Evolutionary conservation across 2,888 invertebrate species (phyloP), one percentile per base, ranked within the genome.

Genomic region (Embidobia sp.): DNA sequence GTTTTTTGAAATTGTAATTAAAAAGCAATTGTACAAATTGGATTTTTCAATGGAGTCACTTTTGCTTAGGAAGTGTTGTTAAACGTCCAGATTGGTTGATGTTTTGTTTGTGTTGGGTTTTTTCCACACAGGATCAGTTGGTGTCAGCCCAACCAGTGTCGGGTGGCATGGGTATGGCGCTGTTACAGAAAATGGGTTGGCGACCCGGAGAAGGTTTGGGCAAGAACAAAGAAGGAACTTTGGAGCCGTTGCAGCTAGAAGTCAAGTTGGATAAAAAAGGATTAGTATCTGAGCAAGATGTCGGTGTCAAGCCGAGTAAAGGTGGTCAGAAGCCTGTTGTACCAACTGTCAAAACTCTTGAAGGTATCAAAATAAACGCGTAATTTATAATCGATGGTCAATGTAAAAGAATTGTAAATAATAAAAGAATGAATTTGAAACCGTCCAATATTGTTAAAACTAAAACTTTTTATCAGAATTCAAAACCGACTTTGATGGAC

Each of bases 111-210:
- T n/a, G n/a, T n/a, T n/a, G n/a, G n/a, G n/a, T n/a, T n/a, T n/a
- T 22, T 22, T 63, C 6, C 85, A 84, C 90, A 78, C 93, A 97
- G 95, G 98, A 98, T 91, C 97, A 97, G 90, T 92, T 99, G 80
- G 94, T 94, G 79, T 94, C 93, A 7, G 96, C 98, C n/a, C 94
- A 95, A 67, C 98, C 98, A 0, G 95, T 98, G 1, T 94, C 94
- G 48, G 96, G 97, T 59, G 98, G 98, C 7, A 97, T 98, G 94
- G 99, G 99, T 15, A 97, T 98, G 97, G 95, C 95, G 82, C 92
- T 99, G 77, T 92, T 99, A 44, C 96, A 98, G 91, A 98, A 98
- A 92, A 98, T 99, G 98, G 99, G 99, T 40, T 99, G 99, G 99
- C 94, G 94, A 79, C 97, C 97, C 0, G 99, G 99, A 0, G 96